Base-by-base conservation (phyloP, 2,797 vertebrate species). In the Sebastes nivosus region DNA sequence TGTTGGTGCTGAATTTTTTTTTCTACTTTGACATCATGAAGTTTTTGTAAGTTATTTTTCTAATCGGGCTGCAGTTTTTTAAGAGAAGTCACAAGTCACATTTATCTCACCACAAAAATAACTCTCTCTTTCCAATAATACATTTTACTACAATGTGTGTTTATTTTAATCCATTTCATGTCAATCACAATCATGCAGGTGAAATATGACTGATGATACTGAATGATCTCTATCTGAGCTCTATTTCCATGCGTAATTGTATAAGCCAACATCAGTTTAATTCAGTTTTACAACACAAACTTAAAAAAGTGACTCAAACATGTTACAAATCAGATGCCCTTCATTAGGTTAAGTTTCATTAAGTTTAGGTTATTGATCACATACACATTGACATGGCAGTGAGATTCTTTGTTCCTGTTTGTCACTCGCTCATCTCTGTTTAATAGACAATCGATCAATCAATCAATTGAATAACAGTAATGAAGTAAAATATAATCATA, bases 31-130 rank as follows among this genome's bases (percentile, higher is more conserved):
- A 9, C 52, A 59, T 5, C 42, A 5, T 5, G 6, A 50, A 13
- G 3, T 69, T 50, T 13, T 29, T 50, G 54, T 18, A 24, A 73
- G 55, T 87, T 77, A 75, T 79, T 61, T 88, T 38, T 91, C 86
- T 91, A 91, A 94, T 90, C 90, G 67, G 50, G 12, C 46, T 69
- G 57, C 77, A 38, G 83, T 70, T 92, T 91, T 93, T 38, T 27
- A 27, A 27, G 25, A 27, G 25, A 27, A 27, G 25, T 27, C 25
- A 27, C 29, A 30, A 30, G 2, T 36, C 11, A 4, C 79, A 89
- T 90, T 92, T 84, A 89, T 89, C 34, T 30, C 29, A 7, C 29
- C 42, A 80, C 64, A 27, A 90, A 94, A 91, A 94, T 93, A 81
- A 25, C 42, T 29, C 72, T 88, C 66, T 75, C 74, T 79, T 64